phyloP scores from a whole-genome alignment of 2,888 invertebrate species.

The Mesochorus sp. region DNA sequence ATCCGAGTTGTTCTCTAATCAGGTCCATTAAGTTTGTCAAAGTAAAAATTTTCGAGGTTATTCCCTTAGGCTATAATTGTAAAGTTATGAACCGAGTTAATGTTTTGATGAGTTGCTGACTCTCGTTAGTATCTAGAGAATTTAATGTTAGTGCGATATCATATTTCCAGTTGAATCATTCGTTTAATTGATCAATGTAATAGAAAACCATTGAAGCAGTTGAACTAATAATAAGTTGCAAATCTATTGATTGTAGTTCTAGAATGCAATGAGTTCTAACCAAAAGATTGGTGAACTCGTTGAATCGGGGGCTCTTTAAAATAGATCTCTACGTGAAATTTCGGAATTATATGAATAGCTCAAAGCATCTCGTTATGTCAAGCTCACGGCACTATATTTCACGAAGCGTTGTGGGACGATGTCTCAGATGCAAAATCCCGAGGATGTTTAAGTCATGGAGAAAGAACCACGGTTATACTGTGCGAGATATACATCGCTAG shows the following conservation, averaged over 20 bases:
- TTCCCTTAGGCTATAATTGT: constrained; percentile 28
- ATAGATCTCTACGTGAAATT: too few species aligned
- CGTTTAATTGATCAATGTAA: too few species aligned
- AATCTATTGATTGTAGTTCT: too few species aligned
- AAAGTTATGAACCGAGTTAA: constrained; percentile 27
- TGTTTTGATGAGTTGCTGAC: constrained; percentile 25
- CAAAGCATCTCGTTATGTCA: background rate
- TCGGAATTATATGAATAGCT: constrained; percentile 70
- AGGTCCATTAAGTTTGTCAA: too few species aligned
- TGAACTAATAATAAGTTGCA: too few species aligned
- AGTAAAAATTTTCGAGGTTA: background rate
- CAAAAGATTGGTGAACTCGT: too few species aligned
- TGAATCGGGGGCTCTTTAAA: too few species aligned
- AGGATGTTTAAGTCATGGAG: constrained; percentile 70
- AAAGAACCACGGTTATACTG: constrained; percentile 48
- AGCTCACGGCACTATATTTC: background rate
- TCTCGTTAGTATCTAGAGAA: constrained; percentile 8
- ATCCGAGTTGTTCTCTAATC: too few species aligned
- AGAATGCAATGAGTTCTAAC: too few species aligned
- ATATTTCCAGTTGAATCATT: background rate
- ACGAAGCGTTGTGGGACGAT: background rate
- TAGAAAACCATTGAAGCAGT: too few species aligned
- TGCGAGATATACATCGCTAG: background rate
- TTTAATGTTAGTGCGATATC: constrained; percentile 10
- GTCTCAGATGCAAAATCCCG: background rate